Percentiles rank a stretch among this genome's conserved stretches.
Evolutionary conservation across 2,888 invertebrate species (phyloP).

Genomic region (Ophioninae sp.): DNA sequence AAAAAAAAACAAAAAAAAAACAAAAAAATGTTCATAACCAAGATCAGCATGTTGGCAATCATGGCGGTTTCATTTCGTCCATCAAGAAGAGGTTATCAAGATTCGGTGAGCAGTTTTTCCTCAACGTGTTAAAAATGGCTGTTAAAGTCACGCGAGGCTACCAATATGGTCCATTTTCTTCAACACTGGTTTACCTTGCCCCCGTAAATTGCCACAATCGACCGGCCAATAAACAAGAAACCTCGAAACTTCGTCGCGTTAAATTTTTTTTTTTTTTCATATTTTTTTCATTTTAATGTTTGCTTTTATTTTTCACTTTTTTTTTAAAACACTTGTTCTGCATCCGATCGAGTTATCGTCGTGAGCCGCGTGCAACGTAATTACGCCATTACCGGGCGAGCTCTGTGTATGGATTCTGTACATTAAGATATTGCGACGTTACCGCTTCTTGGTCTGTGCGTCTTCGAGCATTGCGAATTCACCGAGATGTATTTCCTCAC

Average conservation of each 20-base stretch:
- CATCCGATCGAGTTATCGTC: constrained; percentile 67
- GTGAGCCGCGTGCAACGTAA: constrained; percentile 63
- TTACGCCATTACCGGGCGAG: constrained; percentile 63
- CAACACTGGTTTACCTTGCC: constrained; percentile 44
- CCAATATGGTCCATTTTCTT: not conserved
- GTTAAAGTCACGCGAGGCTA: not conserved
- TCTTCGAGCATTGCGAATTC: constrained; percentile 40
- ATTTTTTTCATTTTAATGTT: no score
- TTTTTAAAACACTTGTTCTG: constrained; percentile 25
- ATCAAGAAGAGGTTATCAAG: not conserved
- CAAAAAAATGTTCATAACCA: no score
- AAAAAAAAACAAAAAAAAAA: no score
- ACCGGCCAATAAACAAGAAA: constrained; percentile 11
- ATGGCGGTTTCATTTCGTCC: not conserved
- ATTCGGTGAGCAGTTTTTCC: not conserved
- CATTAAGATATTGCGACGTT: constrained; percentile 72
- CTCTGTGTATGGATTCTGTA: constrained; percentile 59
- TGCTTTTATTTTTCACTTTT: constrained; percentile 1
- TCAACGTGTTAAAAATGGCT: not conserved
- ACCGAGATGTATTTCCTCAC: constrained; percentile 69
- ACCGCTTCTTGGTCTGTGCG: constrained; percentile 34
- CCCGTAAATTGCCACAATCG: constrained; percentile 10
- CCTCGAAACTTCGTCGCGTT: constrained; percentile 29
- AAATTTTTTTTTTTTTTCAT: not conserved
- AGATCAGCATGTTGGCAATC: not conserved